Percentiles rank a stretch among this genome's conserved stretches.
Conservation (phyloP, 2,797 vertebrate species). For the Sciurus vulgaris region DNA sequence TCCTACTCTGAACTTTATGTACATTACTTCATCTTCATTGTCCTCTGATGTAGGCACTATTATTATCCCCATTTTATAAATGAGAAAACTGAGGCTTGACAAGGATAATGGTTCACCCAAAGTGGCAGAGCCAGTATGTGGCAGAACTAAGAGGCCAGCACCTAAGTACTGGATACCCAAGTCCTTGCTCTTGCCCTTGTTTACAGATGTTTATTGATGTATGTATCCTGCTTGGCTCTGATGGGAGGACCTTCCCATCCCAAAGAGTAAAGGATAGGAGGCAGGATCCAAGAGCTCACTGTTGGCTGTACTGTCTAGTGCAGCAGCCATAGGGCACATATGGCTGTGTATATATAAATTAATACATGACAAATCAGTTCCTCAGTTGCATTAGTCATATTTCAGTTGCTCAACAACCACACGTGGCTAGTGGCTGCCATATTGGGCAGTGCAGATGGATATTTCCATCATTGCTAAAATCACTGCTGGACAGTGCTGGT, state of each 20-base stretch:
- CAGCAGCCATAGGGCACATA: accelerated
- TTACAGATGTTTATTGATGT: not conserved
- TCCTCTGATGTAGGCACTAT: not conserved
- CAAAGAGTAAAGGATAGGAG: not conserved
- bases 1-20: too few relatives aligned
- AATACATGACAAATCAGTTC: not conserved
- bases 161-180: not conserved
- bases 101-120: too few relatives aligned
- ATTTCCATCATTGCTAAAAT: not conserved
- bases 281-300: accelerated
- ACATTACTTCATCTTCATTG: not conserved
- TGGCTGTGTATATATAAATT: not conserved
- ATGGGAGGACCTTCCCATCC: not conserved
- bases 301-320: not conserved
- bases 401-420: not conserved
- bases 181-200: not conserved
- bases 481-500: not conserved
- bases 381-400: not conserved
- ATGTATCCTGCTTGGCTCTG: not conserved
- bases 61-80: not conserved
- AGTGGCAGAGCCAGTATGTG: not conserved
- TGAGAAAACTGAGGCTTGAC: not conserved
- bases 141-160: not conserved
- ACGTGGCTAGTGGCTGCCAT: accelerated
- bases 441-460: not conserved